A percentile compares a stretch with the other conserved stretches of the same genome.
phyloP scores from a whole-genome alignment of 2,113 vertebrate genomes.

The Odontophorus gujanensis region DNA sequence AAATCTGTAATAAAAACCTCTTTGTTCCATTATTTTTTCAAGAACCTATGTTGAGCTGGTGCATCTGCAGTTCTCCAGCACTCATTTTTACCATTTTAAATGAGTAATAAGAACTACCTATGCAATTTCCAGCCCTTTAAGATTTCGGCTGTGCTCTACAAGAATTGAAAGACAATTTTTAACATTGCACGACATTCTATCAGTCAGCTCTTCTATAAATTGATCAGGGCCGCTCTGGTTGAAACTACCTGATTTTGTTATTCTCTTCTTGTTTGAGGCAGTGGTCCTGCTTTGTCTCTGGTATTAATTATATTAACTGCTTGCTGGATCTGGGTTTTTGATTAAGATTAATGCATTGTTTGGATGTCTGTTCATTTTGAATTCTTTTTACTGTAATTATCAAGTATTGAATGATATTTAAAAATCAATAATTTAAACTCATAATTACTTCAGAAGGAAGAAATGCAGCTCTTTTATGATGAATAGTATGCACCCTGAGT shows the following conservation, averaged over 20 bases:
- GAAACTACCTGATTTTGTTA: slow-evolving; percentile 15
- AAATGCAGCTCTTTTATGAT: not conserved
- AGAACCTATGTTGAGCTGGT: slow-evolving; percentile 9
- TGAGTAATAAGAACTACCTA: not conserved
- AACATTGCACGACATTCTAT: not conserved
- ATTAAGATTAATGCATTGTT: slow-evolving; percentile 46
- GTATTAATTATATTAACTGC: slow-evolving; percentile 24
- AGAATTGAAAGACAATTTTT: not conserved
- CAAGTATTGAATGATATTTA: not conserved
- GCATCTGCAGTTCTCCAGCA: not conserved
- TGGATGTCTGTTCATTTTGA: not conserved
- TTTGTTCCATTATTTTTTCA: slow-evolving; percentile 32
- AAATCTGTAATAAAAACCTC: too few relatives aligned
- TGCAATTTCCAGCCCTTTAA: not conserved
- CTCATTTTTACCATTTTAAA: not conserved
- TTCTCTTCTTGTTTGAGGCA: not conserved
- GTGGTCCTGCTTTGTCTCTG: not conserved
- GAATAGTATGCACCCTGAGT: not conserved
- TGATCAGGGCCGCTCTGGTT: not conserved
- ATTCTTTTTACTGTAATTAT: not conserved
- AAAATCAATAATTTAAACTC: not conserved
- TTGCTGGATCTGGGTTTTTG: not conserved
- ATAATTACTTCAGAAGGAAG: not conserved
- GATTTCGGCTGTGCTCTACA: not conserved
- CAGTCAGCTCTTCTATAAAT: not conserved